Base-by-base conservation (phyloP, 2,888 invertebrate species). In the Hydrotaea diabolus region DNA sequence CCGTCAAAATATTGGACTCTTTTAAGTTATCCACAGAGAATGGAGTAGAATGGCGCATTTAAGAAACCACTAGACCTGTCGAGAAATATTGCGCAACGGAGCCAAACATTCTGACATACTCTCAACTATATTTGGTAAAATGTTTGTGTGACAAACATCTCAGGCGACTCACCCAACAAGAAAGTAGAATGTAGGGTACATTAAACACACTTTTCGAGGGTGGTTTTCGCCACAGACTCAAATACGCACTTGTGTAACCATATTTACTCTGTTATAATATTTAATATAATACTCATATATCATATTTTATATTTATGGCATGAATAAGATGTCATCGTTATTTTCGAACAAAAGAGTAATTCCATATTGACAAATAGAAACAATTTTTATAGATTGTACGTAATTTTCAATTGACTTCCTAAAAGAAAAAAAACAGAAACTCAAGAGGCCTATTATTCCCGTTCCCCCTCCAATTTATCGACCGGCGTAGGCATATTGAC, bases 321-420 rank as follows among this genome's bases (percentile, higher is more conserved):
- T 31, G n/a, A 62, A 62, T 15, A 62, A 62, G 62, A 62, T 62
- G 62, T 62, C 62, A 62, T 62, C 62, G 26, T 62, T 62, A 31
- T 62, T 31, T 31, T 36, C n/a, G 9, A 55, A 55, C 55, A 19
- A 55, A 9, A 55, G 23, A 21, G 8, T 69, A 23, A 46, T 69
- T 4, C 46, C n/a, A 15, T 15, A 69, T 69, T 69, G 43, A 46
- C 23, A 43, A 69, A 69, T 69, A 46, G 15, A 7, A 46, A 23
- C 46, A 69, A 69, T 43, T 46, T 69, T 2, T 69, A 31, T 69
- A 23, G 7, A 23, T 62, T 31, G 31, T 31, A 31, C n/a, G n/a
- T 5, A 31, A 62, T n/a, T 46, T 21, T 69, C 43, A 46, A 69
- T 69, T 66, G 62, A 62, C 62, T 62, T 62, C 17, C 26, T 11